A percentile compares a stretch with the other conserved stretches of the same genome.
phyloP scores from a whole-genome alignment of 2,888 invertebrate genomes.

The Melinaea marsaeus region DNA sequence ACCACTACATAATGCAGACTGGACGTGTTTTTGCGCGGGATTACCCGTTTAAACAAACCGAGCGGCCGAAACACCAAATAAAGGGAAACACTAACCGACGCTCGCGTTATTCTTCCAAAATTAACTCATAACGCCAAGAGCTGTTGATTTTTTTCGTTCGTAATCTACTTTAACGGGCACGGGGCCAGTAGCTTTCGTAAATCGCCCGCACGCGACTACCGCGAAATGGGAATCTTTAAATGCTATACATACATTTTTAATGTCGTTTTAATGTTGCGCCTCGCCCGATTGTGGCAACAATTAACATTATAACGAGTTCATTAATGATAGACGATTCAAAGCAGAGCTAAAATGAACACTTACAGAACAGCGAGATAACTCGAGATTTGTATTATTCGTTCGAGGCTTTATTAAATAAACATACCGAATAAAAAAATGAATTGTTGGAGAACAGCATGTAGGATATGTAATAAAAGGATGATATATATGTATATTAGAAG shows the following conservation, averaged over 20 bases:
- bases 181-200: conserved; percentile 72
- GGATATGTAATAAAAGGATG: conserved; percentile 69
- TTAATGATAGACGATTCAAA: conserved; percentile 51
- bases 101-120: conserved; percentile 75
- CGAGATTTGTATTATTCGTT: conserved; percentile 23
- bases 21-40: conserved; percentile 64
- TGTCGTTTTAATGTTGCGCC: conserved; percentile 67
- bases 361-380: conserved; percentile 35
- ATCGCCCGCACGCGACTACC: conserved; percentile 68
- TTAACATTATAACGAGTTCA: conserved; percentile 71
- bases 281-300: conserved; percentile 67
- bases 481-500: conserved; percentile 52
- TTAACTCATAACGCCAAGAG: conserved; percentile 77
- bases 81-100: conserved; percentile 69
- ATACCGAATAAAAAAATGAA: background rate
- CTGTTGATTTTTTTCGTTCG: conserved; percentile 68
- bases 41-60: conserved; percentile 74
- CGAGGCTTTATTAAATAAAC: conserved; percentile 11
- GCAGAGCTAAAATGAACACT: conserved; percentile 40
- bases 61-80: conserved; percentile 70
- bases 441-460: conserved; percentile 15
- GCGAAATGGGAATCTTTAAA: conserved; percentile 74
- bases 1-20: conserved; percentile 58
- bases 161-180: conserved; percentile 76
- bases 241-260: conserved; percentile 72